Conservation (phyloP, 2,113 vertebrate species). For the Eupsittula cactorum region DNA sequence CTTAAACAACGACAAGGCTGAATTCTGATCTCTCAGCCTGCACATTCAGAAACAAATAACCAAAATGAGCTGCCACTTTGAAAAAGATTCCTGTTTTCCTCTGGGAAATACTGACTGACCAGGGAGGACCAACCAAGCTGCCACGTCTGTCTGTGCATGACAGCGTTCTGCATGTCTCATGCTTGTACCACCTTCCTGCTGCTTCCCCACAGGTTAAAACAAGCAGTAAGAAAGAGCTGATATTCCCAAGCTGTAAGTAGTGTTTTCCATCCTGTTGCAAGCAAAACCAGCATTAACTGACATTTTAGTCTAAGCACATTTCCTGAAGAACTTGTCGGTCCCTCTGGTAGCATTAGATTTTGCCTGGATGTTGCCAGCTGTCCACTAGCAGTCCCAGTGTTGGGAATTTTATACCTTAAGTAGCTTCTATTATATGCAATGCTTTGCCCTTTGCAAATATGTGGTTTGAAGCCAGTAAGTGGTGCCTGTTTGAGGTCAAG, state of each 20-base stretch:
- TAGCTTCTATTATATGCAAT: not conserved
- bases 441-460: not conserved
- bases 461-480: not conserved
- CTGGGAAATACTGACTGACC: not conserved
- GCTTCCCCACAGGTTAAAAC: not conserved
- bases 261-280: not conserved
- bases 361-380: not conserved
- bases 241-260: not conserved
- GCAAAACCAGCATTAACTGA: not conserved
- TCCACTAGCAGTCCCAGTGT: not conserved
- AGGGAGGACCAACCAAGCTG: not conserved
- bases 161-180: rapidly evolving
- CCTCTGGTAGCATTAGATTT: not conserved
- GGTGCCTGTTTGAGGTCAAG: not conserved
- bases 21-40: not conserved
- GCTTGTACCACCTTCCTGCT: not conserved
- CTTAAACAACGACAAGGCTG: not conserved
- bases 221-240: not conserved
- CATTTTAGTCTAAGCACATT: not conserved
- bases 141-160: rapidly evolving
- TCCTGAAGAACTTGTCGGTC: not conserved
- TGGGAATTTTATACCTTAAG: not conserved
- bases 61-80: not conserved
- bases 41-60: not conserved
- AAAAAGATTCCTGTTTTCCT: not conserved